Evolutionary conservation across 2,113 vertebrate genomes (phyloP).

Genomic region (Cynocephalus volans): DNA sequence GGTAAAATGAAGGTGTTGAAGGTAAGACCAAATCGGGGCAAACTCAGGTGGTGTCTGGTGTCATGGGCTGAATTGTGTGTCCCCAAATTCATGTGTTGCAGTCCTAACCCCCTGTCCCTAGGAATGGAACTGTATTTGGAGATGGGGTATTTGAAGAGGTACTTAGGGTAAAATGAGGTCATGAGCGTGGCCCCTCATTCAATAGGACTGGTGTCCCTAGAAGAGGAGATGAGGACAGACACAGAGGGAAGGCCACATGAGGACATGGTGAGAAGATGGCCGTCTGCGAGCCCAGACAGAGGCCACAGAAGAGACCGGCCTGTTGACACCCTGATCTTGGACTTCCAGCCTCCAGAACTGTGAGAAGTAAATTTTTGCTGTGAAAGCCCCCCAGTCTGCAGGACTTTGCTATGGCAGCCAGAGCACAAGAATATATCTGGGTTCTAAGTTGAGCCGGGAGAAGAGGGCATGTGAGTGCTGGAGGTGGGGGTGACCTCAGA

Average conservation of each 20-base stretch:
- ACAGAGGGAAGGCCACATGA: rapidly evolving
- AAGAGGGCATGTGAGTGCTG: neutral
- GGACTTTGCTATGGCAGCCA: rapidly evolving
- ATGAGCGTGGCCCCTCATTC: neutral
- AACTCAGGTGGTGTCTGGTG: rapidly evolving
- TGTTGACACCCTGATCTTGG: neutral
- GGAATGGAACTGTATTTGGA: neutral
- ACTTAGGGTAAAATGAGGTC: neutral
- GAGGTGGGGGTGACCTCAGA: neutral
- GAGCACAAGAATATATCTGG: too few relatives aligned
- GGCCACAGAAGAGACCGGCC: neutral
- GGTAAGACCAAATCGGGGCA: too few relatives aligned
- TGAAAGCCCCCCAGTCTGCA: rapidly evolving
- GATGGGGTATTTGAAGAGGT: neutral
- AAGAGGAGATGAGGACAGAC: neutral
- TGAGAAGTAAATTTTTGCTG: neutral
- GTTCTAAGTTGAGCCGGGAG: neutral
- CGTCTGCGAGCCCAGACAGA: neutral
- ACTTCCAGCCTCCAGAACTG: neutral
- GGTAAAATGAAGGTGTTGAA: neutral
- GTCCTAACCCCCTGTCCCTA: neutral
- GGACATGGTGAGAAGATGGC: rapidly evolving
- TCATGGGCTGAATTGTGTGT: neutral
- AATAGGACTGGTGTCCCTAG: neutral
- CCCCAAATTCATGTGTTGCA: too few relatives aligned